Base-by-base conservation (phyloP, 2,888 invertebrate genomes). In the Leptothorax acervorum region DNA sequence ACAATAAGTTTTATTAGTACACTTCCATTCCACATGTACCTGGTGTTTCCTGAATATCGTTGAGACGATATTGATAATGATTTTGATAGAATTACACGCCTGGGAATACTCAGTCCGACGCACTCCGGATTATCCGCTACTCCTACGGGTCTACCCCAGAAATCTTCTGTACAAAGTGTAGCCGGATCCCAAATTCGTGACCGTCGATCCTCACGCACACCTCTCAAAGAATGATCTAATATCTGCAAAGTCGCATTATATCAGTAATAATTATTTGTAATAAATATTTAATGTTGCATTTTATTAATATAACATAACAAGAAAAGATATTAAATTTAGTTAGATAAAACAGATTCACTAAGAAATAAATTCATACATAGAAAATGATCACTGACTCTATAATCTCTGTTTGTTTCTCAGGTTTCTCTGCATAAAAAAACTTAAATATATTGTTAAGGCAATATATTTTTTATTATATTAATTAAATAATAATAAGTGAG, bases 111-210 rank as follows among this genome's bases (percentile, higher is more conserved):
- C 0, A 95, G 89, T 2, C 95, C 95, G 9, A 95, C 94, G 70
- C 95, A 95, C 85, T 94, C 95, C 65, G 93, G 94, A 92, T 95
- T 95, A 84, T 95, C 95, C 12, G 91, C 35, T 65, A 86, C 70
- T 55, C 82, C 89, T 62, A 90, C 89, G 23, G 95, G 95, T 76
- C 94, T 93, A 71, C 92, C 92, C 95, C 95, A 95, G 87, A 95
- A 94, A 87, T 93, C 92, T 45, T 92, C 93, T 12, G 94, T 93
- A 86, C 95, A 95, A 35, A 95, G 91, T 42, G 92, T 93, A 39
- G 92, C 89, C 8, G 95, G 95, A 89, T 95, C 94, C 95, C 95
- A 95, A 63, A 95, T 88, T 18, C 94, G 89, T 53, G 95, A 95
- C 12, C 88, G 87, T 68, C 93, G 90, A 89, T 95, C 94, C 51